Evolutionary conservation across 2,888 invertebrate genomes (phyloP), one percentile per base, ranked within the genome.

Genomic region (Globia sparganii): DNA sequence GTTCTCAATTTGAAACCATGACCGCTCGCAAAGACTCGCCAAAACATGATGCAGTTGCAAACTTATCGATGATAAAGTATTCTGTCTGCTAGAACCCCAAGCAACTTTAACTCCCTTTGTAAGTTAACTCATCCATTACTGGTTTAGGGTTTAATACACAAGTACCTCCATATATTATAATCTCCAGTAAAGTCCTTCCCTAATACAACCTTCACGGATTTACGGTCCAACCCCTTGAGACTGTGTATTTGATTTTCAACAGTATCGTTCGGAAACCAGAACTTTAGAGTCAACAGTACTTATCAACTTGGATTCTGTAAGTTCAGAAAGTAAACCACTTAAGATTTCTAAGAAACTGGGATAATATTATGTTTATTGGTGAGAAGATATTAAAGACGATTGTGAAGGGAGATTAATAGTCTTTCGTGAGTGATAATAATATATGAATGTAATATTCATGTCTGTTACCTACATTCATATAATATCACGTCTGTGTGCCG

Each of bases 201-300:
- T 80, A 34, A 65, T 8, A 80, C 40, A 78, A 80, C 34, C 40
- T 80, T 65, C 40, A 37, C 31, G 18, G 46, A 65, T 72, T 80
- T 80, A 78, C 2, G 49, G n/a, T 11, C 43, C 25, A 25, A 80
- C 1, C 80, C 58, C 58, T 49, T 18, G 34, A 58, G 58, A 58
- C 6, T 65, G 28, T 46, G 37, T 78, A 74, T 83, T 77, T 69
- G 65, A 70, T 83, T 61, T 82, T 56, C 31, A 66, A 66, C 65
- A 61, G 66, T 69, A 61, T 66, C 65, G 37, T 61, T 59, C 58
- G 34, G 43, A 59, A 76, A 82, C 64, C 31, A 53, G 37, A 75
- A 85, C 67, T 85, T 75, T n/a, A n/a, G n/a, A 69, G 69, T 79
- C 61, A 86, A 83, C 69, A 72, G 69, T 76, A 79, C 87, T 86